A percentile compares a stretch with the other conserved stretches of the same genome.
Conservation (phyloP, 2,113 vertebrate genomes). For the Sinocyclocheilus maitianheensis region DNA sequence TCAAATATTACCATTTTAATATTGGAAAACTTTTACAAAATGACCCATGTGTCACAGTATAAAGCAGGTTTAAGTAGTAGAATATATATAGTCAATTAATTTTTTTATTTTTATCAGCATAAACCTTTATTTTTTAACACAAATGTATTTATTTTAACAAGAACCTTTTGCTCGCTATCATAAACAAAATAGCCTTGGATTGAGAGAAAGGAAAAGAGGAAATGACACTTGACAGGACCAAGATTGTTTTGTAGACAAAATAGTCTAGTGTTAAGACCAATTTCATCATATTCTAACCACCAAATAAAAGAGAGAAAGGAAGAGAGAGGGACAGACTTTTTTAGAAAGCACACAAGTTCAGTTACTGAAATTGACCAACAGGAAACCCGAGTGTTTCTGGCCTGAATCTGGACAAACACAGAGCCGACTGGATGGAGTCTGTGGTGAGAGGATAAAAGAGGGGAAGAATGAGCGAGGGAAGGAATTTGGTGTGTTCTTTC, state of each 20-base stretch:
- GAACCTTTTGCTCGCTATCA: neutral
- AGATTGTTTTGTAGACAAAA: neutral
- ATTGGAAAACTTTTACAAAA: neutral
- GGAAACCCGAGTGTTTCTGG: slow-evolving; percentile 69
- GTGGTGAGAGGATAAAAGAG: slow-evolving; percentile 71
- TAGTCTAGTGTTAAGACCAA: neutral
- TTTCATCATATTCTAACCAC: slow-evolving; percentile 11
- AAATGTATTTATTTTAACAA: too few relatives aligned
- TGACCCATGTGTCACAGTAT: neutral
- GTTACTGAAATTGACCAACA: slow-evolving; percentile 60
- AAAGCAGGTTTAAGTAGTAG: neutral
- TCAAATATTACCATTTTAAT: neutral
- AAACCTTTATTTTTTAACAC: neutral
- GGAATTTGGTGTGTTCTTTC: slow-evolving; percentile 46
- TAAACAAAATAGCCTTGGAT: neutral
- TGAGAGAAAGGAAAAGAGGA: neutral
- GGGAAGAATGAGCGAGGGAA: slow-evolving; percentile 31
- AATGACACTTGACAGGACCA: neutral
- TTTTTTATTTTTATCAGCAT: too few relatives aligned
- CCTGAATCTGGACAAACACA: slow-evolving; percentile 68
- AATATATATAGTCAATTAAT: neutral
- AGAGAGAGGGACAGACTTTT: slow-evolving; percentile 43
- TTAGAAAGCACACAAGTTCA: slow-evolving; percentile 1
- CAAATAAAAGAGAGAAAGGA: neutral
- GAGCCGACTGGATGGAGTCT: slow-evolving; percentile 76